Evolutionary conservation across 2,797 vertebrate species (phyloP).

Genomic region (Scolopax rusticola): DNA sequence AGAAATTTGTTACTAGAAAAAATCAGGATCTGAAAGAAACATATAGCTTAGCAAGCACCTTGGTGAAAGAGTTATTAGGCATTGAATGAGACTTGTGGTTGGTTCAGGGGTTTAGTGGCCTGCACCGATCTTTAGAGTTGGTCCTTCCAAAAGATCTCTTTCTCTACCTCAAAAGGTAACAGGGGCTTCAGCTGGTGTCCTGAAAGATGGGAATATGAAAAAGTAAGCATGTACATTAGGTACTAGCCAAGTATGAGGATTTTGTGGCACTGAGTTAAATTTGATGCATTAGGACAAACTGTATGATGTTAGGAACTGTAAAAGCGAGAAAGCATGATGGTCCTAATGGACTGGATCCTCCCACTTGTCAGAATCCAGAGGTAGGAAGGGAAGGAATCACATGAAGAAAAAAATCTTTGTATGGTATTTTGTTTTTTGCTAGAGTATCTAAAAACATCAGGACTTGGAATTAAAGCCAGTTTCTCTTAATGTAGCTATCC

Average conservation of each 20-base stretch:
- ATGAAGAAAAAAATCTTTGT: background rate
- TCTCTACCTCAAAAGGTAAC: background rate
- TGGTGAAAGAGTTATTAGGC: background rate
- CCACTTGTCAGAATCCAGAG: background rate
- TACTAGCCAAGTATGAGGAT: background rate
- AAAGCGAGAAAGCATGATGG: background rate
- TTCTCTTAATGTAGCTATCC: background rate
- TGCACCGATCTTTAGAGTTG: background rate
- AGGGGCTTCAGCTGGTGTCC: background rate
- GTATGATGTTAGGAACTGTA: background rate
- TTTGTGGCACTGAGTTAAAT: background rate
- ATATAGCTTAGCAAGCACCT: background rate
- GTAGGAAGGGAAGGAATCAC: background rate
- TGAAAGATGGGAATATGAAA: background rate
- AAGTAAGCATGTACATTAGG: background rate
- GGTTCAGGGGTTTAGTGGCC: background rate
- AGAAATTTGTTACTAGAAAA: background rate
- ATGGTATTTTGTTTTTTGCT: background rate
- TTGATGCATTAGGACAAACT: background rate
- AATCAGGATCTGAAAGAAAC: background rate
- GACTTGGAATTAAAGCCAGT: background rate
- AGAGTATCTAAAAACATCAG: background rate
- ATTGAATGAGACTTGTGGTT: background rate
- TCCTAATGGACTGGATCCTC: background rate
- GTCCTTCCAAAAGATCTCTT: background rate